A percentile compares a stretch with the other conserved stretches of the same genome.
Evolutionary conservation across 2,888 invertebrate species (phyloP).

Genomic region (Teinopalpus imperialis): DNA sequence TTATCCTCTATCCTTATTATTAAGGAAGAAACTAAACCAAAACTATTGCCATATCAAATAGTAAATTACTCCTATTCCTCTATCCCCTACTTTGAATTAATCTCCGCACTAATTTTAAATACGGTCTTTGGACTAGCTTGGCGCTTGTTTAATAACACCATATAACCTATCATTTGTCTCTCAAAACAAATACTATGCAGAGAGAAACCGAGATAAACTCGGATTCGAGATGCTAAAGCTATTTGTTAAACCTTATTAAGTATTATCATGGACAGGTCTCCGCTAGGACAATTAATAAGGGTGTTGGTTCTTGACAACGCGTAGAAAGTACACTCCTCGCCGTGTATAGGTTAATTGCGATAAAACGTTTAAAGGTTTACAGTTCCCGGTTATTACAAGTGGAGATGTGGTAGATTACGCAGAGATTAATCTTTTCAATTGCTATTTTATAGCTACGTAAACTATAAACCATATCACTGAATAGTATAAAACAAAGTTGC

Average conservation of each 20-base stretch:
- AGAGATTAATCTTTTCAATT: slow-evolving; percentile 8
- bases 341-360: slow-evolving; percentile 21
- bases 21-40: no score
- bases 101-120: slow-evolving; percentile 12
- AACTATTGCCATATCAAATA: no score
- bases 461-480: background rate
- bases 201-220: slow-evolving; percentile 28
- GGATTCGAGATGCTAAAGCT: slow-evolving; percentile 32
- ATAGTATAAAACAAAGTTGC: no score
- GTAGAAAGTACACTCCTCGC: slow-evolving; percentile 23
- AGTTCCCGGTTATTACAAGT: background rate
- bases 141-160: slow-evolving; percentile 22
- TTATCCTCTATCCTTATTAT: no score
- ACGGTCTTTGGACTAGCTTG: background rate
- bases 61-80: slow-evolving; percentile 1
- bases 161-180: slow-evolving; percentile 25
- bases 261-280: slow-evolving; percentile 35
- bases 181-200: slow-evolving; percentile 26
- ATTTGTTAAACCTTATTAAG: slow-evolving; percentile 39
- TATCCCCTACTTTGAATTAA: background rate
- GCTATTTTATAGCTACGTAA: background rate
- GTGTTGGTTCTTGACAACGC: slow-evolving; percentile 24
- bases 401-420: slow-evolving; percentile 4
- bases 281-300: slow-evolving; percentile 27
- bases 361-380: slow-evolving; percentile 6